Evolutionary conservation across 2,797 vertebrate species (phyloP).

Genomic region (Semaprochilodus insignis): DNA sequence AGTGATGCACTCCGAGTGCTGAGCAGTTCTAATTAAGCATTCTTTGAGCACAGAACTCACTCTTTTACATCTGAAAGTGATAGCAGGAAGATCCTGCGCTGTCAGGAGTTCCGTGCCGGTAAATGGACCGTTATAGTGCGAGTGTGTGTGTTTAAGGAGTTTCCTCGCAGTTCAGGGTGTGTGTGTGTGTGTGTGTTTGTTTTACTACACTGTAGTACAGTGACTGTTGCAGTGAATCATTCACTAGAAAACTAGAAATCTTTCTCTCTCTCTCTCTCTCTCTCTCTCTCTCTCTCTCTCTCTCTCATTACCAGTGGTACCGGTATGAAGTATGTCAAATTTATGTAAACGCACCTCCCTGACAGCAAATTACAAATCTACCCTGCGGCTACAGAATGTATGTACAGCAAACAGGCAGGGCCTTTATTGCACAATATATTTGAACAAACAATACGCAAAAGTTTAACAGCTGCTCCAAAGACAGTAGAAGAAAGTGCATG

Average conservation of each 20-base stretch:
- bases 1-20: background rate
- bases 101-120: background rate
- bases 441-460: constrained; percentile 22
- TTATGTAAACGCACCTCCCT: constrained; percentile 17
- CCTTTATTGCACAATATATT: background rate
- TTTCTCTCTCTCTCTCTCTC: background rate
- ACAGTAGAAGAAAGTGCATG: constrained; percentile 61
- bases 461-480: background rate
- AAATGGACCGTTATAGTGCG: background rate
- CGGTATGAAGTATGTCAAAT: background rate
- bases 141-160: constrained; percentile 25
- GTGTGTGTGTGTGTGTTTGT: background rate
- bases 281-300: background rate
- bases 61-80: background rate
- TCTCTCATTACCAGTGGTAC: background rate
- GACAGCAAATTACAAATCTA: background rate
- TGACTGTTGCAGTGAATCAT: too few relatives aligned
- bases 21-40: background rate
- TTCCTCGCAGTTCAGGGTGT: background rate
- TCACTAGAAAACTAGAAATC: too few relatives aligned
- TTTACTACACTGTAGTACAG: background rate
- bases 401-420: background rate
- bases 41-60: background rate
- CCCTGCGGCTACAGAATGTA: constrained; percentile 4
- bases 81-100: background rate